Evolutionary conservation across 2,113 vertebrate species (phyloP), one percentile per base, ranked within the genome.

Genomic region (Lepus americanus): DNA sequence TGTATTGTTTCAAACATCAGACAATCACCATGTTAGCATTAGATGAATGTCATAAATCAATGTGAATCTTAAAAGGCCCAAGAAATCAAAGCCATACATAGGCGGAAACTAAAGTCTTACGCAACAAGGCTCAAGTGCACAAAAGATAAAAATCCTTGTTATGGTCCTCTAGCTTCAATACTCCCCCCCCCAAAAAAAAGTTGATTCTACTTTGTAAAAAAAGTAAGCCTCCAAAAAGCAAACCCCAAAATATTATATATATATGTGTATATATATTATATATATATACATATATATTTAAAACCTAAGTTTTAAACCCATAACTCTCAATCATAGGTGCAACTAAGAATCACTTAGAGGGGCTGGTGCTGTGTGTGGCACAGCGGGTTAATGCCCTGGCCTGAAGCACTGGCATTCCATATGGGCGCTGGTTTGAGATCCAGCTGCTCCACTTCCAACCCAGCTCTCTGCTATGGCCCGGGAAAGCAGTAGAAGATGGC

Each of bases 121-220:
- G 80, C 67, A 96, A 92, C 69, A 93, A 96, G 64, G 64, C 19
- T 72, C 79, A 89, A 94, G n/a, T 44, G 36, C 36, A 87, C 49
- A 88, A 86, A 70, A 84, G 59, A 84, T 12, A 95, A 96, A 96
- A 97, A 97, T 36, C n/a, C 77, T 74, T 2, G 14, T 90, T 97
- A 95, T 19, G 0, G 29, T 80, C 55, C 87, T 92, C 69, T 85
- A 53, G 19, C 83, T 92, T 95, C 70, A 89, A 78, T 63, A 95
- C 10, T 13, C 73, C 55, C 51, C n/a, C 55, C 55, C 1, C 14
- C 55, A 14, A 59, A 59, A 63, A 55, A 84, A 11, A 13, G 67
- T 87, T 96, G 92, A 91, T 72, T 73, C 6, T 51, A 78, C 87
- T 74, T 93, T 89, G 89, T 44, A 96, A 92, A 95, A 93, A 92